These are phyloP conservation scores for Brachyistius frenatus DNA, from an alignment of 2,113 vertebrate genomes.

Conservation along the genomic window DNA sequence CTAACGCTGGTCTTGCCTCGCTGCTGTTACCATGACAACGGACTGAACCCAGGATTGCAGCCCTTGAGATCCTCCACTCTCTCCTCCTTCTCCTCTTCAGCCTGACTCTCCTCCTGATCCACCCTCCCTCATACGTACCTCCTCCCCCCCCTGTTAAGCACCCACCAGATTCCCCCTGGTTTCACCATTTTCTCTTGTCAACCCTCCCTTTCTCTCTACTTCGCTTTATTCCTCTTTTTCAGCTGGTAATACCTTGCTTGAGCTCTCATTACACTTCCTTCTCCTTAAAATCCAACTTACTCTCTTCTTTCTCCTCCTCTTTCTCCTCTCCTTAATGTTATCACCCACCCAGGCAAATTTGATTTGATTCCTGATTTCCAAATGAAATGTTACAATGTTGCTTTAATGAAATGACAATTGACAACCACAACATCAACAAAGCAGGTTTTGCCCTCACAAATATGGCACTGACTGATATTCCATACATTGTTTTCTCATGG, in stretches of 20 bases:
- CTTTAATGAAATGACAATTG: not conserved
- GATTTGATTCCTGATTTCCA: not conserved
- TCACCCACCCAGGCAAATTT: not conserved
- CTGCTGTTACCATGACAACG: slow-evolving; percentile 84
- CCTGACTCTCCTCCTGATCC: slow-evolving; percentile 36
- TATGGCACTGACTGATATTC: too few relatives aligned
- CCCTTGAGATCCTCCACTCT: slow-evolving; percentile 62
- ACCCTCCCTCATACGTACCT: not conserved
- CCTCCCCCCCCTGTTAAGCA: slow-evolving; percentile 10
- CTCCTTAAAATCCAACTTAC: not conserved
- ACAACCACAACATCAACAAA: not conserved
- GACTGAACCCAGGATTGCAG: slow-evolving; percentile 48
- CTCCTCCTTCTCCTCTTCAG: slow-evolving; percentile 17
- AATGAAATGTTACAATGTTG: not conserved
- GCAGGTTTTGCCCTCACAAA: not conserved
- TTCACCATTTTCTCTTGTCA: slow-evolving; percentile 9
- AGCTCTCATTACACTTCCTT: not conserved
- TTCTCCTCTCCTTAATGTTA: not conserved
- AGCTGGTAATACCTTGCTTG: not conserved
- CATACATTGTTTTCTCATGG: too few relatives aligned
- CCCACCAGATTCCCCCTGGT: not conserved
- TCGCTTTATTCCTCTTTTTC: slow-evolving; percentile 2
- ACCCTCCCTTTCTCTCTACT: not conserved
- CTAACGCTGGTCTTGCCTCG: slow-evolving; percentile 65
- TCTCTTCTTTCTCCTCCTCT: not conserved